Percentiles rank a stretch among this genome's conserved stretches.
Conservation (phyloP, 2,113 vertebrate genomes). For the Myrmecobius fasciatus region DNA sequence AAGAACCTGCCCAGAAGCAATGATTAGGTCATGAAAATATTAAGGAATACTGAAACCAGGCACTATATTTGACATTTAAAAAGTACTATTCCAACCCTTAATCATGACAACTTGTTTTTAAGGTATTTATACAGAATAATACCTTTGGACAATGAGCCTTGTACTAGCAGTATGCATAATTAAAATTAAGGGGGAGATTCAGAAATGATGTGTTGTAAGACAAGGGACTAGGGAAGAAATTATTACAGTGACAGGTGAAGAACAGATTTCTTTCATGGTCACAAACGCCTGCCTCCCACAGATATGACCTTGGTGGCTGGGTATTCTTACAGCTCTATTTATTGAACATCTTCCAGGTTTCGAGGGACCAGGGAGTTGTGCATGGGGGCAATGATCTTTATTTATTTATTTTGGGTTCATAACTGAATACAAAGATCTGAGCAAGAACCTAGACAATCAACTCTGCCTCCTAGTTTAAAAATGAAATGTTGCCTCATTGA, state of each 20-base stretch:
- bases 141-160: slow-evolving; percentile 81
- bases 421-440: slow-evolving; percentile 52
- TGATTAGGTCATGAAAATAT: slow-evolving; percentile 85
- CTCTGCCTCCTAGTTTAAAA: slow-evolving; percentile 70
- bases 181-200: slow-evolving; percentile 74
- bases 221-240: slow-evolving; percentile 77
- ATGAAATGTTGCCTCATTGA: slow-evolving; percentile 67
- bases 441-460: slow-evolving; percentile 65
- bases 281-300: slow-evolving; percentile 13
- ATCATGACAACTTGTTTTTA: slow-evolving; percentile 80
- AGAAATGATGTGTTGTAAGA: slow-evolving; percentile 76
- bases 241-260: slow-evolving; percentile 76
- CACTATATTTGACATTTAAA: slow-evolving; percentile 82
- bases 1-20: slow-evolving; percentile 83
- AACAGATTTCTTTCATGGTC: slow-evolving; percentile 75
- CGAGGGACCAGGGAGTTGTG: background rate
- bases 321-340: slow-evolving; percentile 68
- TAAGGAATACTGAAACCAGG: slow-evolving; percentile 83
- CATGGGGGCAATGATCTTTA: background rate
- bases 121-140: slow-evolving; percentile 83
- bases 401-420: slow-evolving; percentile 65
- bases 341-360: slow-evolving; percentile 4
- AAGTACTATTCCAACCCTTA: slow-evolving; percentile 80
- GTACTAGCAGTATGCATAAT: slow-evolving; percentile 80
- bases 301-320: background rate